A percentile compares a stretch with the other conserved stretches of the same genome.
phyloP scores from a whole-genome alignment of 2,113 vertebrate species.

The Thunnus thynnus region DNA sequence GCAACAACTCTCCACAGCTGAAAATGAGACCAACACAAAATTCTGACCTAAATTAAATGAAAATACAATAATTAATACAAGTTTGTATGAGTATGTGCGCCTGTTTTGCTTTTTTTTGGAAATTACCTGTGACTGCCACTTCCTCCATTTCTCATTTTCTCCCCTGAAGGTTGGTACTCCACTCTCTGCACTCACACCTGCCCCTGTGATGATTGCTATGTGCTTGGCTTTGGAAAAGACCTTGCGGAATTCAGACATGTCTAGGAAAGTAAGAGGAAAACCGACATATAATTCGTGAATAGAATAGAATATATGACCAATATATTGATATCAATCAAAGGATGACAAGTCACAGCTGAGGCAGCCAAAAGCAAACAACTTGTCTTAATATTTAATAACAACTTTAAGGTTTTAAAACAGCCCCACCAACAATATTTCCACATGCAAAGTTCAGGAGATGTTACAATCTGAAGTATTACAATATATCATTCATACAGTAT shows the following conservation, averaged over 20 bases:
- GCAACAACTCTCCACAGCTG: slow-evolving; percentile 30
- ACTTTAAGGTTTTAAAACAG: too few relatives aligned
- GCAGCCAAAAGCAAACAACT: too few relatives aligned
- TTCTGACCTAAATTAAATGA: slow-evolving; percentile 29
- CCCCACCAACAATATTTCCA: too few relatives aligned
- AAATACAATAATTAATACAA: not conserved
- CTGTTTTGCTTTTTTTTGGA: not conserved
- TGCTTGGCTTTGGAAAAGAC: slow-evolving; percentile 93
- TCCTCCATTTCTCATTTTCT: slow-evolving; percentile 93
- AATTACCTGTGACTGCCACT: slow-evolving; percentile 93
- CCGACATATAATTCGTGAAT: not conserved
- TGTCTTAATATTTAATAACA: too few relatives aligned
- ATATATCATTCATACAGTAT: too few relatives aligned
- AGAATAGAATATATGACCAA: not conserved
- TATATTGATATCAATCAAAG: too few relatives aligned
- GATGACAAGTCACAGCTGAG: too few relatives aligned
- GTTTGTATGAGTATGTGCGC: too few relatives aligned
- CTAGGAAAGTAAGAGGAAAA: slow-evolving; percentile 74
- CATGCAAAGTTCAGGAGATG: too few relatives aligned
- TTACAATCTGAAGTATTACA: too few relatives aligned
- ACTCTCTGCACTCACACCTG: slow-evolving; percentile 93
- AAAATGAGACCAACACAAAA: slow-evolving; percentile 33
- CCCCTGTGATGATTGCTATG: slow-evolving; percentile 93
- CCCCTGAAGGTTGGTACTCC: slow-evolving; percentile 95
- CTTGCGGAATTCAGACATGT: slow-evolving; percentile 91